Conservation (phyloP, 2,888 invertebrate genomes). For the Lamellibrachia columna region DNA sequence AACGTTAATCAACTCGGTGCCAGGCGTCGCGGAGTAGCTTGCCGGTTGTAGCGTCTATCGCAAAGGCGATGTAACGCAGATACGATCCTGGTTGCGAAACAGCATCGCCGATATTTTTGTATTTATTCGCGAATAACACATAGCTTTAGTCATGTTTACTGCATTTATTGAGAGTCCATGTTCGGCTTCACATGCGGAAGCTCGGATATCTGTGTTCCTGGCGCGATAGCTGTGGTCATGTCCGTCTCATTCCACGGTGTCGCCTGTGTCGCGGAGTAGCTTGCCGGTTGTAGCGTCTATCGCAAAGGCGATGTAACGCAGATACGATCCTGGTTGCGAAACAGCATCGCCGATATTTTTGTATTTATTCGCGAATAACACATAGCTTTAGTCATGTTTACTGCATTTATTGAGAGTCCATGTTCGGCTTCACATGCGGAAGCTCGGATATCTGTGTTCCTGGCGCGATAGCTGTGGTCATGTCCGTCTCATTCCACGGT, state of each 20-base stretch:
- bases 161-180: neutral
- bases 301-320: neutral
- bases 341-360: neutral
- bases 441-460: neutral
- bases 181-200: neutral
- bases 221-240: neutral
- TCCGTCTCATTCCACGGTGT: neutral
- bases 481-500: neutral
- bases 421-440: neutral
- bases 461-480: neutral
- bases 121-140: neutral
- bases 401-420: neutral
- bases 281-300: neutral
- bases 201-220: neutral
- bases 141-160: neutral
- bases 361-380: neutral
- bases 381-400: neutral
- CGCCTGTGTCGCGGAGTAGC: neutral
- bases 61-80: neutral
- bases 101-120: neutral
- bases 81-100: neutral
- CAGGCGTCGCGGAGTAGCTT: neutral
- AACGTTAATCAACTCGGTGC: slow-evolving; percentile 10
- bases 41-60: slow-evolving; percentile 1
- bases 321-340: neutral